Conservation (phyloP, 1,140 invertebrate genomes). For the Cyclina sinensis region DNA sequence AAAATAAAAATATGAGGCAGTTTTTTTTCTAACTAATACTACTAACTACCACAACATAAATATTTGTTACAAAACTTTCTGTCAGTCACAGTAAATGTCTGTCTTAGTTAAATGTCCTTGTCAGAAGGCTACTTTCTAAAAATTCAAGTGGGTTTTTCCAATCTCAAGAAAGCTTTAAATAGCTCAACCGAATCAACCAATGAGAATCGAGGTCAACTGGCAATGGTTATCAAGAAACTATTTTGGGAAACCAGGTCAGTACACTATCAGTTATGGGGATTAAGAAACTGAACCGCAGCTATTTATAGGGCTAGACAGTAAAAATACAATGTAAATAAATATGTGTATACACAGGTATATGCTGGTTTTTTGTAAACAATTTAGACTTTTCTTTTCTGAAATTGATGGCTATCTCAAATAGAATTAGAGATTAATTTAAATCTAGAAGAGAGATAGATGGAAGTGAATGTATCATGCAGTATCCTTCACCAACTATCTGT, state of each 20-base stretch:
- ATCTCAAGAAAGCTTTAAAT: neutral
- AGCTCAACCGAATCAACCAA: neutral
- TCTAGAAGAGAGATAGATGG: neutral
- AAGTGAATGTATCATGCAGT: neutral
- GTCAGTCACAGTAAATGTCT: no score
- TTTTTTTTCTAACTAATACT: neutral
- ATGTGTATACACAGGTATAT: neutral
- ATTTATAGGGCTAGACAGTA: neutral
- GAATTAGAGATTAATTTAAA: no score
- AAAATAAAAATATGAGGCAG: no score
- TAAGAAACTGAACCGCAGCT: neutral
- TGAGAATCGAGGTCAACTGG: neutral
- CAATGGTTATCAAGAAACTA: neutral
- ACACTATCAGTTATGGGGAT: neutral
- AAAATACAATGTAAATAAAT: neutral
- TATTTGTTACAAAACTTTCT: no score
- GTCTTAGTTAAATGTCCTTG: neutral
- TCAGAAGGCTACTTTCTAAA: neutral
- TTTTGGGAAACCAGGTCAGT: neutral
- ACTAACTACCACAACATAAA: no score
- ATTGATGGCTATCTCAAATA: neutral
- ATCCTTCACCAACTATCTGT: neutral
- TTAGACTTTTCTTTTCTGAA: neutral
- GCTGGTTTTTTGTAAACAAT: neutral
- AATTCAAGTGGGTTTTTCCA: neutral